Percentiles rank a stretch among this genome's conserved stretches.
Conservation (phyloP, 1,140 invertebrate genomes). For the Drosophila micromelanica region DNA sequence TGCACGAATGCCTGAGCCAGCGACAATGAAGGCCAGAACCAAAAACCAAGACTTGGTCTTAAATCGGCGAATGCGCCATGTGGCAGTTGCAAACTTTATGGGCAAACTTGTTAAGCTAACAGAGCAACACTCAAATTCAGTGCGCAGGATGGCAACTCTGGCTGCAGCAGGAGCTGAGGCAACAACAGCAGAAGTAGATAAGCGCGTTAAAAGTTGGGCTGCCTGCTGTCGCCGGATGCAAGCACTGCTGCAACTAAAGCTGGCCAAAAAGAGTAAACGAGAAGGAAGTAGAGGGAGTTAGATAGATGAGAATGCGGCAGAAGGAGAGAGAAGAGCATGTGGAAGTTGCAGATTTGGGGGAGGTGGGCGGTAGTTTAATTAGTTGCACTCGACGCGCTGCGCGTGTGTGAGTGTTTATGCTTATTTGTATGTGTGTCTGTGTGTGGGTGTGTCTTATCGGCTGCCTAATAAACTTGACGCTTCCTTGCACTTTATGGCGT, state of each 20-base stretch:
- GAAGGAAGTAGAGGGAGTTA: background rate
- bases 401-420: slow-evolving; percentile 4
- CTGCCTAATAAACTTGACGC: slow-evolving; percentile 64
- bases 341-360: background rate
- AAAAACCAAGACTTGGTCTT: slow-evolving; percentile 14
- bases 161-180: background rate
- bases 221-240: background rate
- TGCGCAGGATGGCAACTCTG: slow-evolving; percentile 9
- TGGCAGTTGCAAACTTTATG: slow-evolving; percentile 64
- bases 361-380: slow-evolving; percentile 63
- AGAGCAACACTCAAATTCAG: slow-evolving; percentile 40
- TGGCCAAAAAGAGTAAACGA: background rate
- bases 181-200: slow-evolving; percentile 35
- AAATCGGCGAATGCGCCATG: slow-evolving; percentile 34
- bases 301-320: background rate
- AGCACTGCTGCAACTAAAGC: background rate
- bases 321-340: background rate
- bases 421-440: background rate
- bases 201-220: slow-evolving; percentile 66
- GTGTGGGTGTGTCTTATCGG: slow-evolving; percentile 28
- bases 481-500: slow-evolving; percentile 60
- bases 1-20: background rate
- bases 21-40: slow-evolving; percentile 4
- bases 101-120: slow-evolving; percentile 76
- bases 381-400: slow-evolving; percentile 58